Base-by-base conservation (phyloP, 2,888 invertebrate genomes). In the Drosophila fulvimacula region DNA sequence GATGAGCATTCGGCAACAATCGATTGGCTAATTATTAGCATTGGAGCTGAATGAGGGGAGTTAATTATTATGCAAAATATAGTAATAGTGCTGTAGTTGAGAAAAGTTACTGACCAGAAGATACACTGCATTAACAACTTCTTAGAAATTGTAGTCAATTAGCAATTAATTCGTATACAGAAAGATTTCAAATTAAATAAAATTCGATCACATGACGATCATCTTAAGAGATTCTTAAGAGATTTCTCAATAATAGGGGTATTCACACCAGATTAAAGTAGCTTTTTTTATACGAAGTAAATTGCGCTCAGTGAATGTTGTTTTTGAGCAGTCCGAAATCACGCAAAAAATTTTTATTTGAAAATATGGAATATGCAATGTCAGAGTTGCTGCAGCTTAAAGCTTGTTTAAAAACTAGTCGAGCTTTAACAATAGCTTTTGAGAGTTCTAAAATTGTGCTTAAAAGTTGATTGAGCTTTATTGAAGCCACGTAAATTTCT, bases 181-280 rank as follows among this genome's bases (percentile, higher is more conserved):
- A n/a, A n/a, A n/a, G n/a, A n/a, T n/a, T n/a, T n/a, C n/a, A n/a
- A n/a, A n/a, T n/a, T n/a, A n/a, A n/a, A n/a, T n/a, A n/a, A n/a
- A n/a, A n/a, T n/a, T n/a, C 63, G 17, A 30, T 19, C 17, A 15
- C 6, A 17, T 11, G n/a, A n/a, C n/a, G n/a, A 41, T 48, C 39
- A 11, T 5, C 27, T 21, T n/a, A 30, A 27, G 9, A 19, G 41
- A 42, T 41, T 17, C 13, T n/a, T 17, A 9, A 36, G n/a, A n/a
- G n/a, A n/a, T n/a, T 42, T 42, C 34, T 24, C 41, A 27, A 49
- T n/a, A 64, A 34, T 27, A n/a, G n/a, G 65, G 63, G 65, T 34
- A 49, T 49, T 63, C 64, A 27, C 63, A 49, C 17, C 9, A 32
- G n/a, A 13, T 21, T n/a, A 39, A 39, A 38, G 58, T 2, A 17